Evolutionary conservation across 2,888 invertebrate species (phyloP), one percentile per base, ranked within the genome.

Genomic region (Stenoptilia bipunctidactyla): DNA sequence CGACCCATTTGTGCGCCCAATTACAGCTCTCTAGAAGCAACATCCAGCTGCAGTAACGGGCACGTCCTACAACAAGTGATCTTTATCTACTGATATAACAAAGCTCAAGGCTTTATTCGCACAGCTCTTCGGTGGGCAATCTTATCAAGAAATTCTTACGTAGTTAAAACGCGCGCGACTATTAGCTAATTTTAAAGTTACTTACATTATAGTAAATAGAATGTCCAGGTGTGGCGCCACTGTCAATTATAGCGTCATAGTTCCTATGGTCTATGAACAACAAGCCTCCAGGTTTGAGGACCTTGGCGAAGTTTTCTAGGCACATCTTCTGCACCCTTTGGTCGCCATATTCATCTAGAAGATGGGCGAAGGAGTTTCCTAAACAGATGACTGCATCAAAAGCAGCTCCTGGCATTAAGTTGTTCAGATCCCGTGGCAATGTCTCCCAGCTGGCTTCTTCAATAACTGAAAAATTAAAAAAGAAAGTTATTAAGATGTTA

Each of bases 371-470:
- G 1, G 95, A 95, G 71, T 96, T 96, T 36, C 96, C 96, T 39
- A 96, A 80, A 61, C 95, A 95, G 47, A 96, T 90, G 20, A 96
- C 93, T 0, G 95, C 95, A 74, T 96, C 96, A 61, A 94, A 96
- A 40, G 90, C 88, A 9, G 85, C 86, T 2, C 85, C 86, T 1
- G 89, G 84, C 0, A 88, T 58, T 46, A 88, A 77, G 1, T 76
- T 55, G 38, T 87, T 76, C 20, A 95, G 87, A 58, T 95, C 94
- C 27, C 90, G 87, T 2, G 90, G 88, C 1, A 96, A 64, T 0
- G 92, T 92, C 52, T 95, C 73, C 96, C 96, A 96, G 65, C 94
- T 95, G 0, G 94, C 95, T 79, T 96, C 95, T 66, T 96, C 94
- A 57, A 96, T 95, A 13, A 92, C 95, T 96, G 65, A 12, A 65